Evolutionary conservation across 2,888 invertebrate species (phyloP), one percentile per base, ranked within the genome.

Genomic region (Drosophila parthenogenetica): DNA sequence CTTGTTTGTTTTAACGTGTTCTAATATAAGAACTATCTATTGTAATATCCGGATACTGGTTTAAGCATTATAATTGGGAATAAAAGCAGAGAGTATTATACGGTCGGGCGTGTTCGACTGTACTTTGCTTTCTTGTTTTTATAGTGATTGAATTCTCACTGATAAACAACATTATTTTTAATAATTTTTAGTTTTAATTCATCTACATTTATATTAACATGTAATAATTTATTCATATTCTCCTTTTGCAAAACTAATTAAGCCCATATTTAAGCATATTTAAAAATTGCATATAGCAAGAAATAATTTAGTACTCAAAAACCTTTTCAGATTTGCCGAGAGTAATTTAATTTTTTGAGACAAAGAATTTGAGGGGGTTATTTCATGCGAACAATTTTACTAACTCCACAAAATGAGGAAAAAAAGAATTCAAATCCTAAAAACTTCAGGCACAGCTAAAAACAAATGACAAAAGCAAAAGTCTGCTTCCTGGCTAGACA

Each of bases 401-500:
- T 55, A 42, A 58, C 46, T 42, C n/a, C 22, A 59, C 42, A 70
- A 22, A 59, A n/a, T n/a, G 43, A 7, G 54, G 7, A n/a, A 43
- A 22, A 39, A 39, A 60, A 7, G 10, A 53, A 43, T 8, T 32
- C 10, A 37, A 17, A 53, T 19, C 42, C 60, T 40, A 60, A 43
- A 39, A 57, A 57, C 45, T 72, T 63, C 55, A 57, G 55, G 61
- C 58, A 48, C 17, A 45, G 57, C 58, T 69, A 68, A 77, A 57
- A 75, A 79, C 79, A 87, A 81, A 75, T 81, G 75, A 84, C 79
- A 87, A 79, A 75, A 75, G 62, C 78, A 67, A 80, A 87, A 87
- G 60, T 87, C 87, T 84, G 69, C 76, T 84, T 84, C 84, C 87
- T 84, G 84, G 82, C 85, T 87, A 84, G 85, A 84, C 84, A 87